Conservation (phyloP, 2,797 vertebrate species). For the Huso huso region DNA sequence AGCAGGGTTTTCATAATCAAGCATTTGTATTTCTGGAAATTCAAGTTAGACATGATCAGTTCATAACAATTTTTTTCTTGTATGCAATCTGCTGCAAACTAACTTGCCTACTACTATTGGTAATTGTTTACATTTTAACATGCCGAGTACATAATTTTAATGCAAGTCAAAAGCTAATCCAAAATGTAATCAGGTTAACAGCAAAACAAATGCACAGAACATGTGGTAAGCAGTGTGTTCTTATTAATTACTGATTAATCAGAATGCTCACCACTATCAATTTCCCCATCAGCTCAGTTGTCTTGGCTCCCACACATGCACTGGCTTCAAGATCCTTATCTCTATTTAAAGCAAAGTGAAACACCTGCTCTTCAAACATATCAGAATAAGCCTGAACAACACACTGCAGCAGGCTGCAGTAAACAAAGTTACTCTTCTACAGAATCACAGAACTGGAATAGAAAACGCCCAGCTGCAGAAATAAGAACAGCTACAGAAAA, state of each 20-base stretch:
- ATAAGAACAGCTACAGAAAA: neutral
- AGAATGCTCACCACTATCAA: neutral
- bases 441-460: constrained; percentile 7
- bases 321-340: neutral
- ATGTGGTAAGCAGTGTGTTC: neutral
- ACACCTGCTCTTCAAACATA: neutral
- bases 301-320: neutral
- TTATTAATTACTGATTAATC: neutral
- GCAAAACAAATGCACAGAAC: neutral
- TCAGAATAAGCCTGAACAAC: constrained; percentile 17
- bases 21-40: neutral
- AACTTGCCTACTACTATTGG: no score
- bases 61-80: neutral
- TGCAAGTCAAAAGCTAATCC: neutral
- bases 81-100: neutral
- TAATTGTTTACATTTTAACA: neutral
- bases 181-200: neutral
- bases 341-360: neutral
- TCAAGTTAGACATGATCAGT: neutral
- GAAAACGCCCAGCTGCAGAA: neutral
- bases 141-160: neutral
- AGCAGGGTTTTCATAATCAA: no score
- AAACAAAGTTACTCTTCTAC: constrained; percentile 33
- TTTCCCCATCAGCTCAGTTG: neutral
- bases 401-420: constrained; percentile 39